phyloP scores from a whole-genome alignment of 2,113 vertebrate genomes.

The Stigmatopora argus region DNA sequence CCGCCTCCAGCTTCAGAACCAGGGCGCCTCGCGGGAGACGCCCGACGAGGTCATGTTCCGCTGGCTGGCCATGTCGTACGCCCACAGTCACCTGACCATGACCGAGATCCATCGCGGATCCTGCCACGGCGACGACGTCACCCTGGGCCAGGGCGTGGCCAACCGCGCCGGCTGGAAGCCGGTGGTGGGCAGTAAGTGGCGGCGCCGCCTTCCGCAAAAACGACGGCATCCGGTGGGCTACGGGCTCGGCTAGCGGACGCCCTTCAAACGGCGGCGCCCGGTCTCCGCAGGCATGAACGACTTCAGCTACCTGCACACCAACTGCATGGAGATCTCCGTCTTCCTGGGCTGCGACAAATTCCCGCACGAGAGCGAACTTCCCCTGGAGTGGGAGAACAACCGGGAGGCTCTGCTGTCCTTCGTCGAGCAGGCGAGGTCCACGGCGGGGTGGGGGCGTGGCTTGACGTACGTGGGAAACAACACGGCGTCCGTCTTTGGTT shows the following conservation, averaged over 20 bases:
- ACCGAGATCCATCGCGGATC: constrained; percentile 77
- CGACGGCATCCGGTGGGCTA: neutral
- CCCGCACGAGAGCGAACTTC: constrained; percentile 85
- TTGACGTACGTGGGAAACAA: neutral
- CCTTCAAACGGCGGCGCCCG: neutral
- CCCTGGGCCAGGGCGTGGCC: constrained; percentile 76
- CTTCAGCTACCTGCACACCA: constrained; percentile 96
- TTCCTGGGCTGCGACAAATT: constrained; percentile 96
- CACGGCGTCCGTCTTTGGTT: neutral
- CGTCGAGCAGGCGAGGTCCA: constrained; percentile 82
- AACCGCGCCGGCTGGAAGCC: constrained; percentile 89
- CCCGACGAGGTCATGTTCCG: constrained; percentile 88
- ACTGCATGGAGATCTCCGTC: constrained; percentile 90
- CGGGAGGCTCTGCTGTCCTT: constrained; percentile 87
- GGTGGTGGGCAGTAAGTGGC: constrained; percentile 82
- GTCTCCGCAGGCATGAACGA: constrained; percentile 84
- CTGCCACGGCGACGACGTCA: constrained; percentile 85
- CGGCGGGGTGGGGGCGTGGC: neutral
- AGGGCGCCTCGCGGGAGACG: constrained; percentile 71
- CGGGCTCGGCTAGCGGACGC: too few species aligned
- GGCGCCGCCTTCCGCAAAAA: neutral
- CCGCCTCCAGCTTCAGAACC: constrained; percentile 68
- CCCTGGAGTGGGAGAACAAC: constrained; percentile 92
- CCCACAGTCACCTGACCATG: constrained; percentile 91
- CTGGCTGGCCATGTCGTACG: constrained; percentile 92